Base-by-base conservation (phyloP, 1,140 invertebrate species). In the Gonatopus flavifemur region DNA sequence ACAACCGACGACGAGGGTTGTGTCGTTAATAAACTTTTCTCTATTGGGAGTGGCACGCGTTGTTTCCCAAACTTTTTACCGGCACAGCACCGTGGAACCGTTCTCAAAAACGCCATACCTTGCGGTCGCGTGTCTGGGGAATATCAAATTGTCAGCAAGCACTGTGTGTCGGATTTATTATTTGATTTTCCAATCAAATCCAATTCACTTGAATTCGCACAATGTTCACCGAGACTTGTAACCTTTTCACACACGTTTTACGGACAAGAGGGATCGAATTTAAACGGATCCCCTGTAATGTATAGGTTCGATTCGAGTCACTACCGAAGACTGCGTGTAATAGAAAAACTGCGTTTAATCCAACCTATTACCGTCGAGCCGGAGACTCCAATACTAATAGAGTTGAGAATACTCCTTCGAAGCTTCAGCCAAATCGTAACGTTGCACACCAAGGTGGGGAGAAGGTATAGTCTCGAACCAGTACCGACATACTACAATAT, bases 71-170 rank as follows among this genome's bases (percentile, higher is more conserved):
- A 33, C 47, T 64, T 69, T 60, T 64, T 67, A 50, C 55, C 57
- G 42, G 61, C 55, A 57, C 61, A 67, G 47, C 60, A 59, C 46
- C 67, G 61, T 42, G 68, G 61, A 40, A 72, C 56, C 59, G 63
- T 70, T 53, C 69, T 65, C 56, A 73, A 59, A 62, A 73, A 73
- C 62, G 71, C 71, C 71, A 73, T 73, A 51, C 55, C 62, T 59
- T 48, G 25, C 44, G 35, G 49, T 45, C 28, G 38, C 32, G 39
- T 54, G 47, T 38, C 15, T 38, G 38, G 36, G n/a, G 30, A 13
- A 18, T 15, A 8, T 33, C 32, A 15, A 39, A 49, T 46, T 55
- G 57, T 60, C 41, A 55, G 33, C 35, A 55, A 49, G 37, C 44
- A 45, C 30, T 40, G 7, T 36, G 10, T n/a, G n/a, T n/a, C n/a